Percentiles rank a stretch among this genome's conserved stretches.
Evolutionary conservation across 2,888 invertebrate species (phyloP).

Genomic region (Drosophila anomalata): DNA sequence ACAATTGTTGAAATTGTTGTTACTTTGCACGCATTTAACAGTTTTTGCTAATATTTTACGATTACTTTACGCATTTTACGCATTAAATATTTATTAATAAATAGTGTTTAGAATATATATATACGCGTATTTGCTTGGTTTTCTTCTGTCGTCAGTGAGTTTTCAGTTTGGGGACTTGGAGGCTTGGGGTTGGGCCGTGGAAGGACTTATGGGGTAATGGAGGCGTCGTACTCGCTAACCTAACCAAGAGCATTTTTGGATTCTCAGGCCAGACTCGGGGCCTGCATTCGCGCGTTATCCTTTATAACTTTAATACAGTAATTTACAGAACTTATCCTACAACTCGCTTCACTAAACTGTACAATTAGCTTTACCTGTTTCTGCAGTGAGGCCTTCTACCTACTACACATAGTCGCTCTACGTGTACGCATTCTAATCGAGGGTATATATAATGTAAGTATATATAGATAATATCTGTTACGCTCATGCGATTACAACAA

Average conservation of each 20-base stretch:
- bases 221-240: constrained; percentile 19
- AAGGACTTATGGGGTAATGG: constrained; percentile 33
- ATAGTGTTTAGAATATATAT: constrained; percentile 54
- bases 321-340: constrained; percentile 65
- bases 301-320: constrained; percentile 70
- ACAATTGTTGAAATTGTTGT: constrained; percentile 65
- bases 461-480: constrained; percentile 59
- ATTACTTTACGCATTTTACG: constrained; percentile 54
- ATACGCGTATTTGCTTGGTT: constrained; percentile 30
- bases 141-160: constrained; percentile 30
- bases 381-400: constrained; percentile 41
- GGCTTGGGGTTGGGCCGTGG: constrained; percentile 16
- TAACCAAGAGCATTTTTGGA: constrained; percentile 66
- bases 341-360: constrained; percentile 63
- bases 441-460: constrained; percentile 15
- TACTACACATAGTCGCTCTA: constrained; percentile 22
- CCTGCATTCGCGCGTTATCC: background rate
- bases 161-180: background rate
- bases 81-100: constrained; percentile 70
- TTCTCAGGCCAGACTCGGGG: constrained; percentile 57
- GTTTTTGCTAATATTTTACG: constrained; percentile 63
- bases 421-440: constrained; percentile 27
- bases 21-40: constrained; percentile 58
- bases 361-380: constrained; percentile 51
- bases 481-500: constrained; percentile 55